A percentile compares a stretch with the other conserved stretches of the same genome.
Conservation (phyloP, 2,113 vertebrate species). For the Otus sunia region DNA sequence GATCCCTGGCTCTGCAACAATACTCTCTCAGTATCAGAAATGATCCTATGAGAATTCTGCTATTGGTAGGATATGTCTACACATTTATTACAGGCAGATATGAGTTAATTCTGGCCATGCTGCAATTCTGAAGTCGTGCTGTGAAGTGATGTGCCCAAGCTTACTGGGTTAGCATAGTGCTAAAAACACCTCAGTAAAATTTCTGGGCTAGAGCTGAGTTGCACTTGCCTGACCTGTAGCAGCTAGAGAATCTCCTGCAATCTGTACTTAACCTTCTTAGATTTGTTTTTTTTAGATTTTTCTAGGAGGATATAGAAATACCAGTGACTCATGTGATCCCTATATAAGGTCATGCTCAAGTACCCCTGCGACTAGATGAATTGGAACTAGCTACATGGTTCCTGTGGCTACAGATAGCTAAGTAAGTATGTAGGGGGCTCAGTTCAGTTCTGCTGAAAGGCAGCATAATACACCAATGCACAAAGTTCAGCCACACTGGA, state of each 20-base stretch:
- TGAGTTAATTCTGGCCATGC: neutral
- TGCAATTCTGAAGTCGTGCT: neutral
- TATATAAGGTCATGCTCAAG: accelerated
- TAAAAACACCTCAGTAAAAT: neutral
- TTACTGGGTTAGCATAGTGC: neutral
- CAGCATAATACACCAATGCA: neutral
- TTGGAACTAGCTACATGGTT: neutral
- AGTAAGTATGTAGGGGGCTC: neutral
- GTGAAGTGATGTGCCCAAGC: neutral
- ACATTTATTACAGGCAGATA: neutral
- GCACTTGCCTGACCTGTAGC: neutral
- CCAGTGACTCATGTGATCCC: neutral
- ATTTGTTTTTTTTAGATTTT: neutral
- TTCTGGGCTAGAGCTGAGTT: neutral
- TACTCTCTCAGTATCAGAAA: neutral
- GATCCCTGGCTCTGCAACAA: neutral
- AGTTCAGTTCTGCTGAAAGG: neutral
- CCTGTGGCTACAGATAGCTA: neutral
- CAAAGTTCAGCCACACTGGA: neutral
- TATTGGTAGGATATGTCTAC: neutral
- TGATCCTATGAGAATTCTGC: neutral
- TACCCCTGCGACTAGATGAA: neutral
- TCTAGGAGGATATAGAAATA: neutral
- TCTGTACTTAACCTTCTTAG: neutral
- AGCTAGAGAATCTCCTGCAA: neutral